Evolutionary conservation across 2,888 invertebrate species (phyloP), one percentile per base, ranked within the genome.

Genomic region (Cepaea hortensis): DNA sequence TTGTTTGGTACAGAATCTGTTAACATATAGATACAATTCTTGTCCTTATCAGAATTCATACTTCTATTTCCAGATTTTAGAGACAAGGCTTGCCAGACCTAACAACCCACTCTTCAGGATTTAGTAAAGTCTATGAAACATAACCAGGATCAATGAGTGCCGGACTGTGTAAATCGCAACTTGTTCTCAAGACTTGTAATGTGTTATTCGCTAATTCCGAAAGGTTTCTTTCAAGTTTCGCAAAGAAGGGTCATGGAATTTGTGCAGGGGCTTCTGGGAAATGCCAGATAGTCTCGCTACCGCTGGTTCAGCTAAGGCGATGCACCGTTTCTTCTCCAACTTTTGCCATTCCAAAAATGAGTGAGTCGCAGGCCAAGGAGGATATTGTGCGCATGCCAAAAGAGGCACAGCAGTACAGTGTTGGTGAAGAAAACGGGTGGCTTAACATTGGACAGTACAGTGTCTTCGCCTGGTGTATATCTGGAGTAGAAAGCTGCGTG

Each of bases 401-500:
- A 50, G 81, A 81, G 20, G 50, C 50, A 7, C n/a, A 72, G 35
- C 76, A 48, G 13, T 65, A 62, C 13, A 86, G 35, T 23, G 79
- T 86, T 13, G 77, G 77, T 20, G 75, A 80, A 75, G n/a, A 46
- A 15, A 87, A 88, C 55, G 88, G 88, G 5, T 90, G 89, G 89
- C 62, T 87, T 5, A 86, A 87, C 35, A 89, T 91, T 72, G 91
- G 90, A n/a, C 88, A 89, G 55, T 92, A 90, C 82, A 89, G 82
- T 55, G 89, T 92, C 0, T 91, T 90, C 86, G 89, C 91, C 0
- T 93, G 93, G 93, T 92, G 93, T 11, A 84, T 93, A 35, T 92
- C 93, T 4, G 93, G 93, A 20, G 61, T 93, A 15, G 93, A 93
- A 85, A 92, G 92, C 18, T 91, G 91, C 84, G 89, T 93, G 5